These are phyloP conservation scores for Apostichopus leukothele DNA, from an alignment of 53 echinoderm and acorn worm species.

Conservation along the genomic window DNA sequence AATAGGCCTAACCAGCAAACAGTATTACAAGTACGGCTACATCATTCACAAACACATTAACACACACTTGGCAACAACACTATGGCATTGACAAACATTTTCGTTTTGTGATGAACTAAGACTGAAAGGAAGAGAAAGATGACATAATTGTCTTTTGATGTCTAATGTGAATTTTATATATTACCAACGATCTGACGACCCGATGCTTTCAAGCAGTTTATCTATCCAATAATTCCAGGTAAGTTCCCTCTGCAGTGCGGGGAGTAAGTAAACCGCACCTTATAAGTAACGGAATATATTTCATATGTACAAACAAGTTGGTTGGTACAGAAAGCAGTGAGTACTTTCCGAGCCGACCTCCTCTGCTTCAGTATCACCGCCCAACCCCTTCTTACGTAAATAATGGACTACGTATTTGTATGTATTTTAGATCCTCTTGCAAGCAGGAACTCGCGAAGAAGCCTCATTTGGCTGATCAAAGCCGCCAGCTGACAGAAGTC, in stretches of 20 bases:
- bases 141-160: neutral
- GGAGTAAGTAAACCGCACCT: slow-evolving; percentile 41
- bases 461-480: too few relatives aligned
- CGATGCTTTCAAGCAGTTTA: neutral
- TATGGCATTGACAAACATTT: neutral
- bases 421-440: too few relatives aligned
- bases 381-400: neutral
- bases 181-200: neutral
- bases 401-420: neutral
- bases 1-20: too few relatives aligned
- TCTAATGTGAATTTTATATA: neutral
- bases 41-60: too few relatives aligned
- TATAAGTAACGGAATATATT: slow-evolving; percentile 36
- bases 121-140: neutral
- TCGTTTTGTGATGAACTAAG: neutral
- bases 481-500: too few relatives aligned
- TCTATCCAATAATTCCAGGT: slow-evolving; percentile 21
- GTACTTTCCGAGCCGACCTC: neutral
- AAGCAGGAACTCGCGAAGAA: too few relatives aligned
- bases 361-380: neutral
- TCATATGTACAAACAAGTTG: slow-evolving; percentile 14
- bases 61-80: too few relatives aligned
- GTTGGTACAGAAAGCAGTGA: slow-evolving; percentile 1
- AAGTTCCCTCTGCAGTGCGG: neutral
- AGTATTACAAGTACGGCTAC: too few relatives aligned